These are phyloP conservation scores for Stegostoma tigrinum DNA, from an alignment of 2,113 vertebrate species.

Conservation along the genomic window DNA sequence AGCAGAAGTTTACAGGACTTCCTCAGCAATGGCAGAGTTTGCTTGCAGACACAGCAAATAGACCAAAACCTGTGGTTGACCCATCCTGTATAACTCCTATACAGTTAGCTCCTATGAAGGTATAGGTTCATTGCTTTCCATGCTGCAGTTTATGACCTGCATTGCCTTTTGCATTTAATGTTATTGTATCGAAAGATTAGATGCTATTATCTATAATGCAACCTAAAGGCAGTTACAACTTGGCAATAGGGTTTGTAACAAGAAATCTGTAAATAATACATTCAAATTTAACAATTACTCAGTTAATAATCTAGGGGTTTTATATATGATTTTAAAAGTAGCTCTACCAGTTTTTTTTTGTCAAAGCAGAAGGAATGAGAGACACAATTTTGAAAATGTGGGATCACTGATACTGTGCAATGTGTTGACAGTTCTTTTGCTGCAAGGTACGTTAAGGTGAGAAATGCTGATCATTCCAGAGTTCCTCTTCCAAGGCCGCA, in stretches of 20 bases:
- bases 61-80: slow-evolving; percentile 97
- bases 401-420: neutral
- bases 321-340: neutral
- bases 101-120: slow-evolving; percentile 98
- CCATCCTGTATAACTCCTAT: slow-evolving; percentile 97
- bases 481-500: neutral
- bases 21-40: slow-evolving; percentile 98
- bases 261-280: neutral
- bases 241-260: neutral
- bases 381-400: neutral
- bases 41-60: slow-evolving; percentile 88
- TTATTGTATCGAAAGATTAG: neutral
- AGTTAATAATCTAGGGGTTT: neutral
- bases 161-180: neutral
- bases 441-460: neutral
- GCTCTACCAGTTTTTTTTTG: neutral
- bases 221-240: neutral
- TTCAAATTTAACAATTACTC: too few species aligned
- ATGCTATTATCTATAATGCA: neutral
- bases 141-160: neutral
- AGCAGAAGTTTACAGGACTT: slow-evolving; percentile 93
- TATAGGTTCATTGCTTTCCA: slow-evolving; percentile 47
- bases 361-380: neutral
- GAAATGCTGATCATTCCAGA: neutral
- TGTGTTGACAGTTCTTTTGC: neutral